phyloP scores from a whole-genome alignment of 1,140 invertebrate species.

The Dendrolimus punctatus region DNA sequence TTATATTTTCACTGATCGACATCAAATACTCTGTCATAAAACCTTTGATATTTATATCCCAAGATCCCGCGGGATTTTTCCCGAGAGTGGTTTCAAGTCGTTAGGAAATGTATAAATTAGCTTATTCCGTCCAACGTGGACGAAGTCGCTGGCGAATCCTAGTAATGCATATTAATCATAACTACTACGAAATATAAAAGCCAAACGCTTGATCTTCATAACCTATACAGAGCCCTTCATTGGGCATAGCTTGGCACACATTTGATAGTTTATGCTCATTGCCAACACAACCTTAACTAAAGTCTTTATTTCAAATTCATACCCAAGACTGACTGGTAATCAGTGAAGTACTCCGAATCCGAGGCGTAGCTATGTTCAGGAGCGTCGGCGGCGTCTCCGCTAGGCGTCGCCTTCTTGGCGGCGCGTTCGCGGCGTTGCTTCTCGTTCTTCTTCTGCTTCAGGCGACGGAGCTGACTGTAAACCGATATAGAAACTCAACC shows the following conservation, averaged over 20 bases:
- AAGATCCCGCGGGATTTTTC: too few relatives aligned
- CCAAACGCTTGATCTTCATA: not conserved
- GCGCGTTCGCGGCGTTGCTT: conserved; percentile 20
- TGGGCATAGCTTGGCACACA: not conserved
- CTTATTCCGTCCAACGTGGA: too few relatives aligned
- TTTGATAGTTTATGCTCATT: not conserved
- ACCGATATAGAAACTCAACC: not conserved
- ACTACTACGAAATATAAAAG: not conserved
- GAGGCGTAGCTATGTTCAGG: conserved; percentile 40
- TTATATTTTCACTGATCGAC: too few relatives aligned
- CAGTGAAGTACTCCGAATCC: conserved; percentile 60
- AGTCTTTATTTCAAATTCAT: conserved; percentile 6
- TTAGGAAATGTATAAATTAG: too few relatives aligned
- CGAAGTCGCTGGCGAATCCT: too few relatives aligned
- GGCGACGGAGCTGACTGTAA: conserved; percentile 34
- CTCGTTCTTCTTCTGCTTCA: conserved; percentile 28
- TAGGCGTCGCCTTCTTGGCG: conserved; percentile 17
- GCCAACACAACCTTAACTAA: not conserved
- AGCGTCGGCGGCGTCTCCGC: conserved; percentile 27
- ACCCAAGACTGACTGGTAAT: conserved; percentile 58
- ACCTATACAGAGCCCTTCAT: not conserved
- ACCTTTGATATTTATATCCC: too few relatives aligned
- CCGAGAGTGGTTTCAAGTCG: too few relatives aligned
- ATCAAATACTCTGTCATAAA: too few relatives aligned
- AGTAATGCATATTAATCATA: not conserved